A percentile compares a stretch with the other conserved stretches of the same genome.
Evolutionary conservation across 2,888 invertebrate species (phyloP).

Genomic region (Bembecia ichneumoniformis): DNA sequence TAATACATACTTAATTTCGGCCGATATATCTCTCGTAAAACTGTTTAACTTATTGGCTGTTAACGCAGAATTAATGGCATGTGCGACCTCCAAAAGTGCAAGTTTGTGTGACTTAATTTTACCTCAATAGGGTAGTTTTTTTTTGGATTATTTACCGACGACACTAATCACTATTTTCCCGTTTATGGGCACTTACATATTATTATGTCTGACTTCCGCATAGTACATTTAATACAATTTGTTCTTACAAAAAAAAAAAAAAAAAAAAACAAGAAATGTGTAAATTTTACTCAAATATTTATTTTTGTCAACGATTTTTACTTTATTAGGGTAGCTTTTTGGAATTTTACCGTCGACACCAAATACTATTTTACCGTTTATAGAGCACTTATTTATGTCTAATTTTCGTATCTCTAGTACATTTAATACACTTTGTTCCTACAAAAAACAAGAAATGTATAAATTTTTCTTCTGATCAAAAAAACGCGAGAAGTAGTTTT

Average conservation of each 20-base stretch:
- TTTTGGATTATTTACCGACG: slow-evolving; percentile 22
- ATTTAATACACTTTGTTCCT: neutral
- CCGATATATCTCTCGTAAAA: slow-evolving; percentile 50
- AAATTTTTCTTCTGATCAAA: no score
- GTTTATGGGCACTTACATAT: slow-evolving; percentile 35
- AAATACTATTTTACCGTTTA: slow-evolving; percentile 42
- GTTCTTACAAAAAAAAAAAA: no score
- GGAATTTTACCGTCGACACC: slow-evolving; percentile 18
- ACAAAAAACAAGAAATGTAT: no score
- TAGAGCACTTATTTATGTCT: slow-evolving; percentile 31
- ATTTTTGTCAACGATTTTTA: no score
- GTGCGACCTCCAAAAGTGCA: slow-evolving; percentile 33
- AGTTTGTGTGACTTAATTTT: slow-evolving; percentile 4
- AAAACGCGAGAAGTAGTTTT: no score
- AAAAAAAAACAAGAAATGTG: no score
- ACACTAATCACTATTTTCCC: slow-evolving; percentile 36
- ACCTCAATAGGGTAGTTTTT: slow-evolving; percentile 33
- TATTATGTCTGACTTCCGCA: slow-evolving; percentile 35
- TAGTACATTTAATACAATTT: slow-evolving; percentile 13
- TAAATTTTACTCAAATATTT: no score
- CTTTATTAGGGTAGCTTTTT: no score
- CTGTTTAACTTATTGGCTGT: slow-evolving; percentile 40
- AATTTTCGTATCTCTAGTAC: slow-evolving; percentile 32
- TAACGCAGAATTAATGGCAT: slow-evolving; percentile 43
- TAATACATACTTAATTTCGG: slow-evolving; percentile 32